A percentile compares a stretch with the other conserved stretches of the same genome.
These are phyloP conservation scores for Epizoanthus ramosus DNA, from an alignment of 92 coral and sea anemone genomes.

Conservation along the genomic window DNA sequence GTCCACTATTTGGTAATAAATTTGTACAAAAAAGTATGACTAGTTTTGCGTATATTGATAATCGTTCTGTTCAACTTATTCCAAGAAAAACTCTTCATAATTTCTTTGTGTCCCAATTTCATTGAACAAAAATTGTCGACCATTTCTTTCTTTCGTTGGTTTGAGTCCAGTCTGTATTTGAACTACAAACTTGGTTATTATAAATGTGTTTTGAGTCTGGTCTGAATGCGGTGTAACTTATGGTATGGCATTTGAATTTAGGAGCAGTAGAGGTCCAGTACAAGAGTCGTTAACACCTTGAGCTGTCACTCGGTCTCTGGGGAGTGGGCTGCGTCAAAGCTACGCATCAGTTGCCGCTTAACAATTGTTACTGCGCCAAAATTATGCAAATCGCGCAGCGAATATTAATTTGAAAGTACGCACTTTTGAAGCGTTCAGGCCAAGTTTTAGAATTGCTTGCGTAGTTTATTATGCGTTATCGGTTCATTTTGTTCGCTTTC, in stretches of 20 bases:
- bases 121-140: slow-evolving; percentile 3
- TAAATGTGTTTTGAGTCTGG: neutral
- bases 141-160: neutral
- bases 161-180: neutral
- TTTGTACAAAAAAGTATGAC: slow-evolving; percentile 6
- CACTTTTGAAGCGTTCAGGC: slow-evolving; percentile 15
- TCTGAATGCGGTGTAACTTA: slow-evolving; percentile 15
- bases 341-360: slow-evolving; percentile 15
- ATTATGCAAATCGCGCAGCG: slow-evolving; percentile 14
- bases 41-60: neutral
- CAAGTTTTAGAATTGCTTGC: slow-evolving; percentile 14
- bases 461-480: neutral
- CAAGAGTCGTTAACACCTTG: slow-evolving; percentile 24
- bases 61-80: neutral
- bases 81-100: slow-evolving; percentile 7
- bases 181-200: neutral
- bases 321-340: slow-evolving; percentile 20
- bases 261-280: slow-evolving; percentile 4
- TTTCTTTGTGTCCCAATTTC: neutral
- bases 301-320: slow-evolving; percentile 26
- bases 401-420: slow-evolving; percentile 20
- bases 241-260: slow-evolving; percentile 1
- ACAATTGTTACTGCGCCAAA: slow-evolving; percentile 21
- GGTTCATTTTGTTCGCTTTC: slow-evolving; percentile 3
- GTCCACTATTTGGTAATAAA: neutral